Conservation (phyloP, 2,113 vertebrate genomes). For the Chloroceryle aenea region DNA sequence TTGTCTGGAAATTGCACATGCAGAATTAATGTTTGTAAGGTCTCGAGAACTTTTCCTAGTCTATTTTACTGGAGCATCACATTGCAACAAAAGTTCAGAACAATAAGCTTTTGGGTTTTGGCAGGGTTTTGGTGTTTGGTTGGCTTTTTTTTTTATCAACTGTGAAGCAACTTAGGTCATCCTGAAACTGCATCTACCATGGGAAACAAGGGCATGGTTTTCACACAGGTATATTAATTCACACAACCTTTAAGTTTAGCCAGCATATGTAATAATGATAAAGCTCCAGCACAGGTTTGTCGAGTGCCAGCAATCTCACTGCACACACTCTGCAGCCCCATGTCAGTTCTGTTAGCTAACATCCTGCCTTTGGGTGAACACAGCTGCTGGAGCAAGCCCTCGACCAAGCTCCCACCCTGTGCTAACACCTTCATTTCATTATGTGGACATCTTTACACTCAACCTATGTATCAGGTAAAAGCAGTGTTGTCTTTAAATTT, state of each 20-base stretch:
- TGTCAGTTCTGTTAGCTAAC: neutral
- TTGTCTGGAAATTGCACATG: neutral
- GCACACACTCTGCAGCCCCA: neutral
- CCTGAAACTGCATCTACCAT: neutral
- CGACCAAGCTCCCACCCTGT: neutral
- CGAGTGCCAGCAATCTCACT: neutral
- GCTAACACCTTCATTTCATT: neutral
- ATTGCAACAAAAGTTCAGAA: neutral
- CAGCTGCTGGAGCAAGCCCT: neutral
- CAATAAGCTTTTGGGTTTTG: neutral
- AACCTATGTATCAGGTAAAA: neutral
- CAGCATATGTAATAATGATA: neutral
- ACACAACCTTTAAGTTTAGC: neutral
- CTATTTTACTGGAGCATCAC: neutral
- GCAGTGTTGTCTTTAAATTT: neutral
- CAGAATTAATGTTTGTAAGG: neutral
- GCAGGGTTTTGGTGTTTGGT: neutral
- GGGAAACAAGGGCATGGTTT: neutral
- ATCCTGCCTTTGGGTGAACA: neutral
- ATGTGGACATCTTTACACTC: neutral
- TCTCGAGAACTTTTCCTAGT: neutral
- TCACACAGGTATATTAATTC: neutral
- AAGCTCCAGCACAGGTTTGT: neutral
- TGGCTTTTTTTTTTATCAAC: neutral
- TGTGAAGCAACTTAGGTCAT: neutral